A percentile compares a stretch with the other conserved stretches of the same genome.
Evolutionary conservation across 2,888 invertebrate species (phyloP).

Genomic region (Sinelater perroti): DNA sequence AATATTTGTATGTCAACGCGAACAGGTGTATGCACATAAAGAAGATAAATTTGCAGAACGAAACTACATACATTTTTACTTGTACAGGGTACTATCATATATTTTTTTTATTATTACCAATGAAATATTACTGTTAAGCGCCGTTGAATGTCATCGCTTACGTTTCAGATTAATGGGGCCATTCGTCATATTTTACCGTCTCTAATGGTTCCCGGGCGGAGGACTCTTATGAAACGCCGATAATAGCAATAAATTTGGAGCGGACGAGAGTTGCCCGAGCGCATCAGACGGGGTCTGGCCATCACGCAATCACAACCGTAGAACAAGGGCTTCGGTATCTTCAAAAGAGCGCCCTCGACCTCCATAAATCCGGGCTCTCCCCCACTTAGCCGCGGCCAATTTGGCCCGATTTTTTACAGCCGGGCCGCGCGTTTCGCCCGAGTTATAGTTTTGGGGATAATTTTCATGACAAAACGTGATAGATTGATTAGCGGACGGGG

Average conservation of each 20-base stretch:
- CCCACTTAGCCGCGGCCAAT: slow-evolving; percentile 52
- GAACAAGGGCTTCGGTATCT: slow-evolving; percentile 48
- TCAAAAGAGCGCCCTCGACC: slow-evolving; percentile 46
- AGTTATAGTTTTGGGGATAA: slow-evolving; percentile 52
- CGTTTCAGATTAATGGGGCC: slow-evolving; percentile 22
- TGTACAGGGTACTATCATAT: too few species aligned
- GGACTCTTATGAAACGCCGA: slow-evolving; percentile 27
- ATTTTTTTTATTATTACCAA: too few species aligned
- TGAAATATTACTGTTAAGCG: too few species aligned
- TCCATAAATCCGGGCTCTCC: slow-evolving; percentile 47
- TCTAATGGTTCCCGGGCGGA: neutral
- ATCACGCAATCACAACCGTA: slow-evolving; percentile 44
- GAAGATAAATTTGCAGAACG: too few species aligned
- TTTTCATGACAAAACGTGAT: slow-evolving; percentile 58
- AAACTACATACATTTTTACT: too few species aligned
- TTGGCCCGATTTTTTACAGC: slow-evolving; percentile 49
- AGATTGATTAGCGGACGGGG: slow-evolving; percentile 56
- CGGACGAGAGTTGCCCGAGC: slow-evolving; percentile 25
- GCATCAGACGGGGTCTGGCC: slow-evolving; percentile 39
- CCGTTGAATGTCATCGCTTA: too few species aligned
- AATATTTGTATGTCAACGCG: too few species aligned
- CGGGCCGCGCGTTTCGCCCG: too few species aligned
- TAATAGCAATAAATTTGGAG: slow-evolving; percentile 31
- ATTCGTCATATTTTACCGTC: slow-evolving; percentile 23
- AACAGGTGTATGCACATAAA: too few species aligned